These are phyloP conservation scores for Drosophila prolongata DNA, from an alignment of 2,888 invertebrate genomes.

Conservation along the genomic window DNA sequence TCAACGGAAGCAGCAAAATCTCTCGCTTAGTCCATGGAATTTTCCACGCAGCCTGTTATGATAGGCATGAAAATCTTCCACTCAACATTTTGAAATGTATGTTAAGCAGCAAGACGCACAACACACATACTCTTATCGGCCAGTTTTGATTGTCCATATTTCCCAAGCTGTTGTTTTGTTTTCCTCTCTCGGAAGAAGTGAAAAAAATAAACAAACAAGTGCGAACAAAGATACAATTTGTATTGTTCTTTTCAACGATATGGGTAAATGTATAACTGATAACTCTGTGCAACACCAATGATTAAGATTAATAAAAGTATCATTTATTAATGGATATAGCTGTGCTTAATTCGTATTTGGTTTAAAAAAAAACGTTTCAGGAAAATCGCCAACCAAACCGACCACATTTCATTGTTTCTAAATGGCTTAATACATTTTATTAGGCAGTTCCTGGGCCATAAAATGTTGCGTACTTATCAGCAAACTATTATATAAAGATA, in stretches of 20 bases:
- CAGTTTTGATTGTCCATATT: slow-evolving; percentile 5
- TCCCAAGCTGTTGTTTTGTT: neutral
- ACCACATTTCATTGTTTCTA: neutral
- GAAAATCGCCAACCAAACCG: neutral
- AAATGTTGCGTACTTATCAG: slow-evolving; percentile 39
- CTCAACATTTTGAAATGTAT: neutral
- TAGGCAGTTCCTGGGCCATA: slow-evolving; percentile 31
- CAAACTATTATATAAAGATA: slow-evolving; percentile 32
- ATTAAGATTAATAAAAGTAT: too few species aligned
- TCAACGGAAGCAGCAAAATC: neutral
- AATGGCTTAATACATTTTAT: slow-evolving; percentile 5
- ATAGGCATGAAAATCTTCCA: slow-evolving; percentile 57
- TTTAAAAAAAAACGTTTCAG: too few species aligned
- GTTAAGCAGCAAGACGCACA: slow-evolving; percentile 8
- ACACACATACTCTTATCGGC: slow-evolving; percentile 48
- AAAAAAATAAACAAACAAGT: slow-evolving; percentile 10
- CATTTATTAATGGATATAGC: too few species aligned
- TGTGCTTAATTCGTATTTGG: too few species aligned
- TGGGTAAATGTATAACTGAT: neutral
- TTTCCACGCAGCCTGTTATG: slow-evolving; percentile 54
- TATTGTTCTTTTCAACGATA: neutral
- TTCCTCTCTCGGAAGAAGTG: neutral
- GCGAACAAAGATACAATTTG: neutral
- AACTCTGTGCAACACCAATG: too few species aligned
- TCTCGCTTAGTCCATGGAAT: slow-evolving; percentile 46